Evolutionary conservation across 1,140 invertebrate genomes (phyloP).

Genomic region (Ridgeia piscesae): DNA sequence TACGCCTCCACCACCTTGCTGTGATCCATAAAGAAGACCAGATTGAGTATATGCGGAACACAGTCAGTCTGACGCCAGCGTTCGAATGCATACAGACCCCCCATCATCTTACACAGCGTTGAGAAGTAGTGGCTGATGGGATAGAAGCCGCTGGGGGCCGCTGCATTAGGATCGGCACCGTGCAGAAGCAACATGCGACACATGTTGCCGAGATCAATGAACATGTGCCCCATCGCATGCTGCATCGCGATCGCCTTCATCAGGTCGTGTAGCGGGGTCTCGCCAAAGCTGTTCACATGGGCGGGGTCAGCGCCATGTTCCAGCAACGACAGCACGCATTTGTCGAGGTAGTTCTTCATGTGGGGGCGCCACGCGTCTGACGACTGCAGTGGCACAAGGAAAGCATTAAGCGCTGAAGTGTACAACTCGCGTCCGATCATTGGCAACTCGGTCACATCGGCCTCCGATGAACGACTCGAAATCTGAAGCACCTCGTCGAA

Average conservation of each 20-base stretch:
- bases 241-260: conserved; percentile 22
- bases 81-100: conserved; percentile 21
- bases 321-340: conserved; percentile 23
- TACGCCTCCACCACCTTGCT: conserved; percentile 13
- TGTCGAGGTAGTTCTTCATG: conserved; percentile 26
- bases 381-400: conserved; percentile 21
- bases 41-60: conserved; percentile 17
- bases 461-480: neutral
- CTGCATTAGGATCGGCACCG: conserved; percentile 19
- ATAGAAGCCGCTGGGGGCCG: conserved; percentile 10
- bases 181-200: conserved; percentile 26
- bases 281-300: conserved; percentile 10
- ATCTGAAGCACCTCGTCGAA: conserved; percentile 20
- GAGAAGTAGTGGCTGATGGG: conserved; percentile 25
- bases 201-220: conserved; percentile 24
- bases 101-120: conserved; percentile 25
- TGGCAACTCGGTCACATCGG: neutral
- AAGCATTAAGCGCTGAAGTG: conserved; percentile 24
- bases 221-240: conserved; percentile 26
- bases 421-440: conserved; percentile 17
- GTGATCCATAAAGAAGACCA: conserved; percentile 22
- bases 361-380: conserved; percentile 23
- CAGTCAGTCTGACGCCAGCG: conserved; percentile 17
- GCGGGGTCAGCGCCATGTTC: conserved; percentile 15
- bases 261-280: conserved; percentile 29